phyloP scores from a whole-genome alignment of 37 sponge, comb jelly and placozoan genomes.

The Aplysina aerophoba region DNA sequence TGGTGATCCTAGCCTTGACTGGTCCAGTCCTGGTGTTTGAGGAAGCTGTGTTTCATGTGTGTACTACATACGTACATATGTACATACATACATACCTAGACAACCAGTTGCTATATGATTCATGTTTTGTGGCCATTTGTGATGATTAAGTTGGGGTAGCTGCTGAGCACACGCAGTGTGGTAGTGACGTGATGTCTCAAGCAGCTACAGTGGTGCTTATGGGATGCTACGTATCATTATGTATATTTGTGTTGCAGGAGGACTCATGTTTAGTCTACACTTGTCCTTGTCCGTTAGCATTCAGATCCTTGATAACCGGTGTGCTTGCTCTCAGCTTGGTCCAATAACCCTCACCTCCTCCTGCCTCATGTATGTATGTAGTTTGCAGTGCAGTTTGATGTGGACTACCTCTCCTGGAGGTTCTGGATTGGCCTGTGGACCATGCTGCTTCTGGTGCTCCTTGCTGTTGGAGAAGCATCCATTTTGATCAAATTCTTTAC shows the following conservation, averaged over 20 bases:
- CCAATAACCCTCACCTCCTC: not conserved
- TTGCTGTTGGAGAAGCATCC: constrained; percentile 57
- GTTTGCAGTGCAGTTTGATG: constrained; percentile 36
- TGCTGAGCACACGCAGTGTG: no score
- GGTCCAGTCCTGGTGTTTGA: constrained; percentile 87
- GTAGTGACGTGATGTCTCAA: no score
- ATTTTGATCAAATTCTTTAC: constrained; percentile 72
- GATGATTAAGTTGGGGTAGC: no score
- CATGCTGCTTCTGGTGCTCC: constrained; percentile 52
- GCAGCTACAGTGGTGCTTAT: no score
- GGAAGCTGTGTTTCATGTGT: constrained; percentile 57
- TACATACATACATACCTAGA: not conserved
- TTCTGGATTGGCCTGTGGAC: constrained; percentile 78
- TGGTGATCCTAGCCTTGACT: constrained; percentile 77
- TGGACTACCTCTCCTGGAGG: constrained; percentile 74
- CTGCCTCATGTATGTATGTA: constrained; percentile 1
- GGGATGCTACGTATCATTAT: no score
- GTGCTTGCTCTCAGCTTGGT: not conserved
- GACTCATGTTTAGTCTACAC: no score
- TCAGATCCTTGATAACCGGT: no score
- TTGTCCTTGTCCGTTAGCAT: not conserved
- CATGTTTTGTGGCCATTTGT: no score
- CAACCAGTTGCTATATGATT: no score
- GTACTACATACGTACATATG: not conserved
- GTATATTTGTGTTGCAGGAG: no score